Evolutionary conservation across 2,888 invertebrate genomes (phyloP).

Genomic region (Uropetala carovei): DNA sequence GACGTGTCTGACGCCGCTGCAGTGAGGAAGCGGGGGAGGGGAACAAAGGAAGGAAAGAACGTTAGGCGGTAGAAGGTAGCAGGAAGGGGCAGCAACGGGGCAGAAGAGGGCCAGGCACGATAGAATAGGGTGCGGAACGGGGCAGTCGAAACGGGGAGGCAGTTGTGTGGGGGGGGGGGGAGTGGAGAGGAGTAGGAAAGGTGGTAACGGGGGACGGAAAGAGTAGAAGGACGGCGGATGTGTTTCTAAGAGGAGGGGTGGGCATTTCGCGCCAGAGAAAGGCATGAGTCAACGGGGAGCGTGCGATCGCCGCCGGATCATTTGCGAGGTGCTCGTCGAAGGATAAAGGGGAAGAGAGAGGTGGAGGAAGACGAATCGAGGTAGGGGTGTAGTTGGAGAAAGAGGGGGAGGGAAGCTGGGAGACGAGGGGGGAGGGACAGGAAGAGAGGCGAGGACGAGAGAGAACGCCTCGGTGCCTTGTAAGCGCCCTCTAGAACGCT

Average conservation of each 20-base stretch:
- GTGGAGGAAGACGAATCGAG: background rate
- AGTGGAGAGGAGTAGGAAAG: background rate
- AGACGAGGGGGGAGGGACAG: background rate
- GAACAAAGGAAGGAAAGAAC: too few species aligned
- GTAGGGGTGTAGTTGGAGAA: too few species aligned
- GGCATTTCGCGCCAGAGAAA: background rate
- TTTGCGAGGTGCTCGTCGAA: constrained; percentile 29
- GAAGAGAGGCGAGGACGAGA: background rate
- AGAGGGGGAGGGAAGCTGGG: background rate
- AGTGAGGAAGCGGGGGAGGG: background rate
- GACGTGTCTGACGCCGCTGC: too few species aligned
- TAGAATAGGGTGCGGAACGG: background rate
- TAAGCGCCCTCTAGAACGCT: too few species aligned
- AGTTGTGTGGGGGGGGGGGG: background rate
- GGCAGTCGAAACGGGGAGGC: background rate
- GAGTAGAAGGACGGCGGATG: background rate
- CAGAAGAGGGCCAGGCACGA: background rate
- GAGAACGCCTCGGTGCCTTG: too few species aligned
- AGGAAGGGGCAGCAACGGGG: background rate
- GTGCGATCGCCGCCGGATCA: constrained; percentile 25
- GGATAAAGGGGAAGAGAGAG: background rate
- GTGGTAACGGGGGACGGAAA: background rate
- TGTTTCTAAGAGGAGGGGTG: background rate
- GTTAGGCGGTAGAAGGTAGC: background rate
- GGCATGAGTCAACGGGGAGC: background rate